phyloP scores from a whole-genome alignment of 37 sponge, comb jelly and placozoan species.

The Diacarnus erythraeanus region DNA sequence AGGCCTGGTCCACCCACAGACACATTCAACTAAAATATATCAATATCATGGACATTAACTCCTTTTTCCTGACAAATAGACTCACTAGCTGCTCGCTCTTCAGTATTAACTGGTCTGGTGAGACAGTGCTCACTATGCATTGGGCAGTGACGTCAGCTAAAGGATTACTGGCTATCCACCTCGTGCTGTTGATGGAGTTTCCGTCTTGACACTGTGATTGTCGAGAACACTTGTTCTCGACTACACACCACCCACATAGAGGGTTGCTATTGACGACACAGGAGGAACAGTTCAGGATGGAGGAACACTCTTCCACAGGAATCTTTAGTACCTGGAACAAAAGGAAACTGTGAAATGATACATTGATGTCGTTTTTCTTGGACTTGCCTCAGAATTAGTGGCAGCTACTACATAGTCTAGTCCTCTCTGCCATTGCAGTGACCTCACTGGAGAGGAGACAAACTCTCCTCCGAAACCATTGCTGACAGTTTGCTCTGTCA shows the following conservation, averaged over 20 bases:
- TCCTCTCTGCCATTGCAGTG: constrained; percentile 37
- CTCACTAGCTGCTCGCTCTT: constrained; percentile 27
- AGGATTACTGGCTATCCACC: constrained; percentile 25
- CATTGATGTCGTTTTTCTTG: too few species aligned
- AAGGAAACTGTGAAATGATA: background rate
- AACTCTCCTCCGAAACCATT: too few species aligned
- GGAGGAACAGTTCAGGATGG: constrained; percentile 27
- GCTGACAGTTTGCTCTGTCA: too few species aligned
- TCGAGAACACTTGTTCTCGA: constrained; percentile 87
- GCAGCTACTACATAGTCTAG: constrained; percentile 42
- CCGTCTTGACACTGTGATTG: constrained; percentile 46
- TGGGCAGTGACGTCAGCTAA: background rate
- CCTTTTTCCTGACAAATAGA: background rate
- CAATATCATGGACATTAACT: background rate
- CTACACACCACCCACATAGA: constrained; percentile 90
- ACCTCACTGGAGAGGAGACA: constrained; percentile 31
- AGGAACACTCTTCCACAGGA: constrained; percentile 60
- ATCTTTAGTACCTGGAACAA: constrained; percentile 39
- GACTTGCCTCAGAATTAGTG: constrained; percentile 3
- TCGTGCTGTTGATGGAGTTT: constrained; percentile 32
- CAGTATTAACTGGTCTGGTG: constrained; percentile 20
- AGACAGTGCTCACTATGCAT: constrained; percentile 18
- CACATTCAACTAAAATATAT: background rate
- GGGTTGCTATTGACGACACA: constrained; percentile 54
- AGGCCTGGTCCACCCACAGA: constrained; percentile 17